Evolutionary conservation across 2,797 vertebrate genomes (phyloP).

Genomic region (Chanos chanos): DNA sequence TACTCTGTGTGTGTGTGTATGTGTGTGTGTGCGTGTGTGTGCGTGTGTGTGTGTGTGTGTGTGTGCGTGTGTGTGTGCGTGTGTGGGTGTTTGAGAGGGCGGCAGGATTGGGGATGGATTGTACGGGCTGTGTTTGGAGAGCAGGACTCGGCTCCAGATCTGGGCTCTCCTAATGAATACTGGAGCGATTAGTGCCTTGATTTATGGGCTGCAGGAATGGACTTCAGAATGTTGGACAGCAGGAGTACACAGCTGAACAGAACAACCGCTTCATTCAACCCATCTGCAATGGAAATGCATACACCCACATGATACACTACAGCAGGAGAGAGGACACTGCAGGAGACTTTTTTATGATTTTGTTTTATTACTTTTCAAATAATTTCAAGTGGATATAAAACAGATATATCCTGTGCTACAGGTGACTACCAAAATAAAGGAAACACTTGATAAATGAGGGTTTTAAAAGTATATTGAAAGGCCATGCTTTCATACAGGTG

Average conservation of each 20-base stretch:
- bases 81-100: background rate
- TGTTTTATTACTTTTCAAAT: no score
- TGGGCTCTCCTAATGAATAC: constrained; percentile 27
- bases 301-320: background rate
- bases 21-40: no score
- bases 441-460: no score
- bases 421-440: no score
- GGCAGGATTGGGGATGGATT: constrained; percentile 22
- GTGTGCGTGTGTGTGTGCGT: background rate
- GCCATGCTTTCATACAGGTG: no score
- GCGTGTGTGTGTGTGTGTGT: background rate
- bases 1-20: constrained; percentile 3
- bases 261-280: constrained; percentile 8
- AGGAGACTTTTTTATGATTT: no score
- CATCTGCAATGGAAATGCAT: background rate
- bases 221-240: constrained; percentile 18
- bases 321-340: background rate
- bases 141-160: constrained; percentile 5
- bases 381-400: no score
- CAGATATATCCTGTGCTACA: no score
- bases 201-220: constrained; percentile 22
- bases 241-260: constrained; percentile 8
- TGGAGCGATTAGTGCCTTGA: constrained; percentile 26
- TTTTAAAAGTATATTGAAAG: no score
- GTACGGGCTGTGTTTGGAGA: constrained; percentile 23